phyloP scores from a whole-genome alignment of 1,140 invertebrate genomes.

The Periplaneta americana region DNA sequence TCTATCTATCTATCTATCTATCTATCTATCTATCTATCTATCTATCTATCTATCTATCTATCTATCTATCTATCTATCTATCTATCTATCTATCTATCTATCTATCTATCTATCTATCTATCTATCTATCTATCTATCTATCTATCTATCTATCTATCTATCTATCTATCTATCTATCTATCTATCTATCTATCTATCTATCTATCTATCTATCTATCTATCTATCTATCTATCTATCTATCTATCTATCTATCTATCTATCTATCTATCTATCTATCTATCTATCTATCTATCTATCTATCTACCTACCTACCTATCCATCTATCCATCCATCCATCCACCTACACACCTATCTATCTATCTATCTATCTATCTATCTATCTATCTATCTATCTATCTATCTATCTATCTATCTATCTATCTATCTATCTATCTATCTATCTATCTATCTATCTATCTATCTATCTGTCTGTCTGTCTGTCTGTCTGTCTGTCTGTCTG shows the following conservation, averaged over 20 bases:
- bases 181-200: too few species aligned
- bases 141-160: too few species aligned
- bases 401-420: background rate
- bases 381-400: background rate
- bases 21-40: too few species aligned
- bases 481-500: slow-evolving; percentile 4
- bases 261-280: background rate
- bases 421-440: background rate
- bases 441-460: slow-evolving; percentile 4
- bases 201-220: background rate
- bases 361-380: slow-evolving; percentile 3
- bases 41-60: too few species aligned
- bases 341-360: background rate
- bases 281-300: background rate
- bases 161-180: too few species aligned
- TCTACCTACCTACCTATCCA: too few species aligned
- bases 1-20: too few species aligned
- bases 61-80: too few species aligned
- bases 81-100: too few species aligned
- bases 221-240: background rate
- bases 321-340: too few species aligned
- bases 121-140: too few species aligned
- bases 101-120: too few species aligned
- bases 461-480: background rate
- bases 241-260: background rate